phyloP scores from a whole-genome alignment of 2,888 invertebrate species.

The Drosophila differens region DNA sequence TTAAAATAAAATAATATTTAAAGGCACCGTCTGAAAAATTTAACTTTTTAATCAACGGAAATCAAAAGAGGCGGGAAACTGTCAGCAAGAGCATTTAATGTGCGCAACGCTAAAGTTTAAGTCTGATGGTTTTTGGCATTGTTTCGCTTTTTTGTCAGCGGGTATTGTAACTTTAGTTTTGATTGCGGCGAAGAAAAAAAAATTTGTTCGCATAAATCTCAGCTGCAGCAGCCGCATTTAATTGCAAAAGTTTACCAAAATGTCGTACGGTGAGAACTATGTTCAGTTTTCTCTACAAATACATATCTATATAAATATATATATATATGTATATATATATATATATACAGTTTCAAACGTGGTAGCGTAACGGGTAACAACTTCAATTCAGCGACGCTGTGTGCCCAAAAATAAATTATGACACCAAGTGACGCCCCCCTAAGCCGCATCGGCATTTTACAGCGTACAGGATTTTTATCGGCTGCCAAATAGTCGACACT shows the following conservation, averaged over 20 bases:
- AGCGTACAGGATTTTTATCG: constrained; percentile 64
- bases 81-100: constrained; percentile 1
- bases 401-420: constrained; percentile 44
- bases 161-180: constrained; percentile 32
- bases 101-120: constrained; percentile 1
- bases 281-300: not conserved
- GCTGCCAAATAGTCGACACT: constrained; percentile 75
- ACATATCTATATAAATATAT: not conserved
- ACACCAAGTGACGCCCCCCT: constrained; percentile 34
- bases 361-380: constrained; percentile 32
- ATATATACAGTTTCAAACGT: constrained; percentile 22
- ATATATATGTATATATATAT: not conserved
- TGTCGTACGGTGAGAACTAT: constrained; percentile 10
- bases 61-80: constrained; percentile 2
- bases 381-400: constrained; percentile 38
- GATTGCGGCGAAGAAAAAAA: constrained; percentile 20
- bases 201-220: constrained; percentile 57
- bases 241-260: constrained; percentile 65
- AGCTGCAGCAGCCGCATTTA: constrained; percentile 64
- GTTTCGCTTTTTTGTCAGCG: not conserved
- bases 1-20: not conserved
- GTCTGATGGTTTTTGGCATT: constrained; percentile 9
- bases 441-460: constrained; percentile 51
- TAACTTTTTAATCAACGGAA: not conserved
- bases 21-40: too few relatives aligned